Percentiles rank a stretch among this genome's conserved stretches.
phyloP scores from a whole-genome alignment of 2,888 invertebrate genomes.

The Elysia crispata region DNA sequence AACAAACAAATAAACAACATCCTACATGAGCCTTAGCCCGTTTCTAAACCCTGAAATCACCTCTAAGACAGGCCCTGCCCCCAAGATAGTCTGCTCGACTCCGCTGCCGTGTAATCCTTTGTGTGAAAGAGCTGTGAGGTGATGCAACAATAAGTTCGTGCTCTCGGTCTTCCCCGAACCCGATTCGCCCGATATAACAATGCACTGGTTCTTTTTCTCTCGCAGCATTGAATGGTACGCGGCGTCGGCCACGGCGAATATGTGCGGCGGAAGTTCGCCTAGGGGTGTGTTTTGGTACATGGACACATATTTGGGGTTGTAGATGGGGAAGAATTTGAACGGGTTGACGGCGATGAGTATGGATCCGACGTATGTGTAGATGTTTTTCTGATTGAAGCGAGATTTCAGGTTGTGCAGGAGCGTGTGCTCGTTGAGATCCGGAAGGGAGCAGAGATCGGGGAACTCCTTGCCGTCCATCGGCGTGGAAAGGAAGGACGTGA shows the following conservation, averaged over 20 bases:
- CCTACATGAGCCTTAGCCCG: no score
- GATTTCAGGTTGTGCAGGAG: slow-evolving; percentile 90
- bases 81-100: slow-evolving; percentile 97
- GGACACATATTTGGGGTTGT: slow-evolving; percentile 97
- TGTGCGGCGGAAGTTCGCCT: slow-evolving; percentile 95
- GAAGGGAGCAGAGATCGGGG: slow-evolving; percentile 95
- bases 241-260: slow-evolving; percentile 96
- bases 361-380: slow-evolving; percentile 96
- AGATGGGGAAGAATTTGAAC: slow-evolving; percentile 95
- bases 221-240: slow-evolving; percentile 96
- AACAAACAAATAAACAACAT: no score
- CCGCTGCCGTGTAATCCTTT: slow-evolving; percentile 90
- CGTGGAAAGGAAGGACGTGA: slow-evolving; percentile 94
- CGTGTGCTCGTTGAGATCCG: slow-evolving; percentile 95
- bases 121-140: slow-evolving; percentile 94
- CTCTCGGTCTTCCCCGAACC: slow-evolving; percentile 98
- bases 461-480: slow-evolving; percentile 92
- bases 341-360: slow-evolving; percentile 95
- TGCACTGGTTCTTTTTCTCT: slow-evolving; percentile 92
- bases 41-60: no score
- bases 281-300: slow-evolving; percentile 94
- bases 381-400: slow-evolving; percentile 93
- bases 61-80: slow-evolving; percentile 96
- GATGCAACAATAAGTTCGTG: slow-evolving; percentile 95
- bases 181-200: slow-evolving; percentile 96